Base-by-base conservation (phyloP, 1,140 invertebrate genomes). In the Camponotus floridanus region DNA sequence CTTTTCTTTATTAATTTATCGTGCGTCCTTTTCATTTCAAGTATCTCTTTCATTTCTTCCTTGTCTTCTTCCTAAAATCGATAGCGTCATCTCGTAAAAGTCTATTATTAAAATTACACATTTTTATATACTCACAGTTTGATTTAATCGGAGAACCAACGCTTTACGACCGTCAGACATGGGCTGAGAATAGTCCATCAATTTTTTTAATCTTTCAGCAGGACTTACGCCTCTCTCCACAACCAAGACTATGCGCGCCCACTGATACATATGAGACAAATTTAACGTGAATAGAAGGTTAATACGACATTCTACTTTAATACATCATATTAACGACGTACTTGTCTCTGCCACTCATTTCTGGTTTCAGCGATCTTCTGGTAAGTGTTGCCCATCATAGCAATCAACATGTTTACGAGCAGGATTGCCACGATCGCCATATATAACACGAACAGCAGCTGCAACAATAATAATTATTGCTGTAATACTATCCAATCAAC, bases 361-460 rank as follows among this genome's bases (percentile, higher is more conserved):
- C 98, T 96, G 3, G 99, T 99, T 94, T 99, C 98, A 3, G 98
- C 98, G 89, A 99, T 99, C 94, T 98, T 98, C 94, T 99, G 98
- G 94, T 99, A 99, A 31, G 99, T 99, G 94, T 99, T 99, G 1
- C 99, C 99, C 99, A 99, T 99, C 99, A 99, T 99, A 90, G 99
- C 99, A 92, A 99, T 99, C 92, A 99, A 96, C 98, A 99, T 99
- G 96, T 99, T 99, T 18, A 99, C 98, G 78, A 99, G 95, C 11
- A 99, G 95, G 88, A 99, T 97, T 0, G 98, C 98, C 31, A 99
- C 99, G 91, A 99, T 98, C 71, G 97, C 98, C 98, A 99, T 99
- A 95, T 99, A 99, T 2, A 99, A 95, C 18, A 99, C 97, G 95
- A 99, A 99, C 31, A 99, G 95, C 39, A 98, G 95, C 98, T 99